Percentiles rank a stretch among this genome's conserved stretches.
Evolutionary conservation across 37 sponge, comb jelly and placozoan genomes (phyloP).

Genomic region (Aplysina aerophoba): DNA sequence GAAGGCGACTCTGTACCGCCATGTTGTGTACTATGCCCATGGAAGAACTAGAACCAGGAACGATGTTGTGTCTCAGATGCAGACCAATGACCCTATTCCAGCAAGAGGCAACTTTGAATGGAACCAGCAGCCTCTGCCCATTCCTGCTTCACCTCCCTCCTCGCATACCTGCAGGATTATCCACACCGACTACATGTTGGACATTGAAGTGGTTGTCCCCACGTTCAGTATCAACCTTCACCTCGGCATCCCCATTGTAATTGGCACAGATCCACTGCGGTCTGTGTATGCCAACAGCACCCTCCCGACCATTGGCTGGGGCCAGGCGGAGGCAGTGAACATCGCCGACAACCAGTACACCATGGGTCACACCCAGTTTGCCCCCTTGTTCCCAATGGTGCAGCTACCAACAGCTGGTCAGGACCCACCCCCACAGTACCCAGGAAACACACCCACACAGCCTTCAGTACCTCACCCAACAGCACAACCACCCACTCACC

Average conservation of each 20-base stretch:
- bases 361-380: conserved; percentile 40
- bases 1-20: conserved; percentile 16
- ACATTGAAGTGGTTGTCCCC: conserved; percentile 10
- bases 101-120: conserved; percentile 10
- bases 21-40: conserved; percentile 46
- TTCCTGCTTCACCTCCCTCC: conserved; percentile 22
- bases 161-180: conserved; percentile 28
- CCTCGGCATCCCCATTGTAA: not conserved
- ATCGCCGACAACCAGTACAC: conserved; percentile 44
- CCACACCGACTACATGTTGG: conserved; percentile 6
- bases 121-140: conserved; percentile 37
- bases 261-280: conserved; percentile 21
- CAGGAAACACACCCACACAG: not conserved
- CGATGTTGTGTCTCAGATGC: not conserved
- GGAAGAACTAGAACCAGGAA: not conserved
- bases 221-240: conserved; percentile 1
- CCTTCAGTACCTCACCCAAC: no score
- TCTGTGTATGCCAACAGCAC: not conserved
- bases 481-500: no score
- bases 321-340: conserved; percentile 10
- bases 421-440: not conserved
- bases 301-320: conserved; percentile 3
- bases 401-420: not conserved
- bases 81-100: conserved; percentile 12
- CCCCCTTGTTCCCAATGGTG: conserved; percentile 12